These are phyloP conservation scores for Prorops nasuta DNA, from an alignment of 1,140 invertebrate genomes.

Conservation along the genomic window DNA sequence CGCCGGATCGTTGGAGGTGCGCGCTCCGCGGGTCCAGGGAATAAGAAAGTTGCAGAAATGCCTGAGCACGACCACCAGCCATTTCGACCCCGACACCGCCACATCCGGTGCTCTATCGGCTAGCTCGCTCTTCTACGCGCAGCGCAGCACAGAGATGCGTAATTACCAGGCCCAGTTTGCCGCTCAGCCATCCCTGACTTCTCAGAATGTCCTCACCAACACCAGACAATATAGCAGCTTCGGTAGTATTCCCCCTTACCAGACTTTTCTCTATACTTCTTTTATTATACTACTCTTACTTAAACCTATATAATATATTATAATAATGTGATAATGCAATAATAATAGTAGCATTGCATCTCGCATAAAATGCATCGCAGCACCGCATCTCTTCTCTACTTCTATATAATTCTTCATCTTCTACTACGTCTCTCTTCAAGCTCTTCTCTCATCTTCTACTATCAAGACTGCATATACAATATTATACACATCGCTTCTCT, in stretches of 20 bases:
- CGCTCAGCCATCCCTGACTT: slow-evolving; percentile 50
- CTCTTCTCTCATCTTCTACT: too few relatives aligned
- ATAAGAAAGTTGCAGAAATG: slow-evolving; percentile 86
- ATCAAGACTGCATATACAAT: too few relatives aligned
- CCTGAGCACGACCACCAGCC: slow-evolving; percentile 73
- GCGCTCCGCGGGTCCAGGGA: slow-evolving; percentile 83
- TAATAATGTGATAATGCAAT: too few relatives aligned
- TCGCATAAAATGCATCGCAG: too few relatives aligned
- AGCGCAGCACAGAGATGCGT: slow-evolving; percentile 58
- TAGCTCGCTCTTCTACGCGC: slow-evolving; percentile 58
- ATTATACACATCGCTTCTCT: slow-evolving; percentile 8
- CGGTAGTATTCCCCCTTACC: slow-evolving; percentile 71
- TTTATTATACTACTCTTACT: too few relatives aligned
- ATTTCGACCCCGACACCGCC: slow-evolving; percentile 63
- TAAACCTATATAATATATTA: too few relatives aligned
- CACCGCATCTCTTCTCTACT: too few relatives aligned
- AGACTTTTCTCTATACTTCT: slow-evolving; percentile 5
- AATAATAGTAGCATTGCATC: too few relatives aligned
- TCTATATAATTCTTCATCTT: too few relatives aligned
- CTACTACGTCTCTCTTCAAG: slow-evolving; percentile 3
- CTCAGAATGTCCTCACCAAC: slow-evolving; percentile 56
- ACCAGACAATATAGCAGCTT: slow-evolving; percentile 90
- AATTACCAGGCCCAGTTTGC: slow-evolving; percentile 46
- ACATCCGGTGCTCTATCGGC: slow-evolving; percentile 38
- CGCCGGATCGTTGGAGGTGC: slow-evolving; percentile 32